Percentiles rank a stretch among this genome's conserved stretches.
These are phyloP conservation scores for Chaenogobius annularis DNA, from an alignment of 2,113 vertebrate genomes.

Conservation along the genomic window DNA sequence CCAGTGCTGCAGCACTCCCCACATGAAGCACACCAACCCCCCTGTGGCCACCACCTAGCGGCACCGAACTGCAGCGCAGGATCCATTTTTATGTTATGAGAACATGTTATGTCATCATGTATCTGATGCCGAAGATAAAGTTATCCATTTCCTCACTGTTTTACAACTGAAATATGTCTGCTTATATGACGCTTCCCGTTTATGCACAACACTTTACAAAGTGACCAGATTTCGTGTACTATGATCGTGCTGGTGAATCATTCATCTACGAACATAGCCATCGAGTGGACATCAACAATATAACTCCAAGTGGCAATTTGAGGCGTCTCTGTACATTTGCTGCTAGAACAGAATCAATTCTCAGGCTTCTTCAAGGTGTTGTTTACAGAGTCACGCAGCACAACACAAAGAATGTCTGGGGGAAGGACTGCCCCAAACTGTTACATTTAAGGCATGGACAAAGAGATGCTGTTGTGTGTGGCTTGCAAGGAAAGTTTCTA, in stretches of 20 bases:
- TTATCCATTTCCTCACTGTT: neutral
- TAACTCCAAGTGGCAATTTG: neutral
- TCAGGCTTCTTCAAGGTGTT: neutral
- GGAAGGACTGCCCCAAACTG: neutral
- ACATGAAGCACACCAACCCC: constrained; percentile 27
- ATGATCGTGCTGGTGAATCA: neutral
- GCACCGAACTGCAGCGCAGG: neutral
- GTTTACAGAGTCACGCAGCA: neutral
- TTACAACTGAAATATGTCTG: neutral
- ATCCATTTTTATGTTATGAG: neutral
- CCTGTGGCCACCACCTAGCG: constrained; percentile 28
- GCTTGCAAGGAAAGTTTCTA: neutral
- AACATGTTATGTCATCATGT: neutral
- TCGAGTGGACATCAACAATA: neutral
- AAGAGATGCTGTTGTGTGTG: neutral
- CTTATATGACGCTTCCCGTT: neutral
- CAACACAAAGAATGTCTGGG: neutral
- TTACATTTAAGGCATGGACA: neutral
- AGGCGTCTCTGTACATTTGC: neutral
- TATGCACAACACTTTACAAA: neutral
- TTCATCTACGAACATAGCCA: neutral
- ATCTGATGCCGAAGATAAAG: neutral
- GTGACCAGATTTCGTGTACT: constrained; percentile 19
- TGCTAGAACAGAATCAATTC: neutral
- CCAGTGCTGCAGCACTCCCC: constrained; percentile 27